Evolutionary conservation across 2,888 invertebrate species (phyloP).

Genomic region (Drosophila pseudotakahashii): DNA sequence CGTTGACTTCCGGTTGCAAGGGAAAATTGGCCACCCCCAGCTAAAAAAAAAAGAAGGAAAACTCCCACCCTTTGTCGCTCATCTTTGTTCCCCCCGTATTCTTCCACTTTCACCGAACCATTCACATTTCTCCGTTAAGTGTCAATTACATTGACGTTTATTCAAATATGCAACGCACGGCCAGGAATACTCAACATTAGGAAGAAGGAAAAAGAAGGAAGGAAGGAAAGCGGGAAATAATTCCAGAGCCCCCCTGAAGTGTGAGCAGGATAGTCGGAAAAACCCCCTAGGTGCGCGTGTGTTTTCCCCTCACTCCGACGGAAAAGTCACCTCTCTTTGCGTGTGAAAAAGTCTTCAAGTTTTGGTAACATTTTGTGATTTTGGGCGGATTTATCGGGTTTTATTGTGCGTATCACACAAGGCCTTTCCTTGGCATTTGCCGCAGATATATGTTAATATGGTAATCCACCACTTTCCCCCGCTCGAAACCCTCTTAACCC

Average conservation of each 20-base stretch:
- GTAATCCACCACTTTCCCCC: constrained; percentile 26
- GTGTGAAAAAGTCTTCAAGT: constrained; percentile 71
- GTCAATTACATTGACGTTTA: constrained; percentile 81
- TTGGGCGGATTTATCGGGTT: constrained; percentile 65
- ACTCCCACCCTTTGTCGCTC: constrained; percentile 18
- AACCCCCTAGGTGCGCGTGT: constrained; percentile 12
- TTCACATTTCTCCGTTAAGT: constrained; percentile 62
- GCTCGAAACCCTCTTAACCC: not conserved
- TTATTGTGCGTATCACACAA: constrained; percentile 72
- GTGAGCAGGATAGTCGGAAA: constrained; percentile 1
- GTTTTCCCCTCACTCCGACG: constrained; percentile 5
- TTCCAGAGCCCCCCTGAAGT: constrained; percentile 23
- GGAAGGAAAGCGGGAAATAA: constrained; percentile 38
- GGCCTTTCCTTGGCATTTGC: constrained; percentile 59
- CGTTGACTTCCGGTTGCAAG: constrained; percentile 35
- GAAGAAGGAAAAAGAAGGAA: not conserved
- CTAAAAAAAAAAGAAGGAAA: not conserved
- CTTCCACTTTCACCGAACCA: constrained; percentile 12
- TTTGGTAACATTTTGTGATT: constrained; percentile 68
- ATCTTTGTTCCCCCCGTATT: not conserved
- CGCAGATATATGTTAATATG: constrained; percentile 68
- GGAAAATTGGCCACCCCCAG: constrained; percentile 22
- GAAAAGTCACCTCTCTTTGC: constrained; percentile 53
- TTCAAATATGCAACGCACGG: constrained; percentile 74
- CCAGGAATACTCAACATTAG: constrained; percentile 55